Evolutionary conservation across 2,888 invertebrate genomes (phyloP), one percentile per base, ranked within the genome.

Genomic region (Lepidochrysops patricia): DNA sequence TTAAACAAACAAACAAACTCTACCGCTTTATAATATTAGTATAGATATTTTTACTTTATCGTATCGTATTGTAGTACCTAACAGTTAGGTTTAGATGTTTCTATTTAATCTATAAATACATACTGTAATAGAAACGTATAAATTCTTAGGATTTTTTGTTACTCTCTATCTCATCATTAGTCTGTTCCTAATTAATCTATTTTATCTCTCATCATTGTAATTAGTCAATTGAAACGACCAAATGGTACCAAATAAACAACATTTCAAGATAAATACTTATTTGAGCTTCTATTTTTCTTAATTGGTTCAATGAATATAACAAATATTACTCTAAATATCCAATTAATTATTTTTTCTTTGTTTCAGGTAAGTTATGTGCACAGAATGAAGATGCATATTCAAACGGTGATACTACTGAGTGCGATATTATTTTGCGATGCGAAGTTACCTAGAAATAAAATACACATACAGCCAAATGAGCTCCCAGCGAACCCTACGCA

Each of bases 361-460:
- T 88, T 88, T 48, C 87, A 88, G 88, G 74, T 66, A 70, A 65
- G 68, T 80, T 69, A 88, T 85, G 87, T 77, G 64, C 67, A 66
- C 69, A 68, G 67, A 63, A 67, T 71, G 61, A 63, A 68, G 72
- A 89, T 87, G 86, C 77, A 82, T 72, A 67, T 85, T 61, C 80
- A 78, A 74, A 70, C 79, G 62, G 71, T 83, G 60, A 67, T 89
- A 69, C 75, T 80, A 64, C 71, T 89, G 68, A 80, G 83, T 67
- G 73, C 76, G n/a, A 71, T 85, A 64, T 71, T 86, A 63, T 70
- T 84, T 37, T 87, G 89, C 68, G 82, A 88, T 68, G 88, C 87
- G 27, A 89, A 88, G 70, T 65, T 89, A 60, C 82, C 84, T 13
- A 79, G 80, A 66, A 72, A 71, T 57, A 84, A 80, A 60, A 80